Base-by-base conservation (phyloP, 2,888 invertebrate species). In the Dryadula phaetusa region DNA sequence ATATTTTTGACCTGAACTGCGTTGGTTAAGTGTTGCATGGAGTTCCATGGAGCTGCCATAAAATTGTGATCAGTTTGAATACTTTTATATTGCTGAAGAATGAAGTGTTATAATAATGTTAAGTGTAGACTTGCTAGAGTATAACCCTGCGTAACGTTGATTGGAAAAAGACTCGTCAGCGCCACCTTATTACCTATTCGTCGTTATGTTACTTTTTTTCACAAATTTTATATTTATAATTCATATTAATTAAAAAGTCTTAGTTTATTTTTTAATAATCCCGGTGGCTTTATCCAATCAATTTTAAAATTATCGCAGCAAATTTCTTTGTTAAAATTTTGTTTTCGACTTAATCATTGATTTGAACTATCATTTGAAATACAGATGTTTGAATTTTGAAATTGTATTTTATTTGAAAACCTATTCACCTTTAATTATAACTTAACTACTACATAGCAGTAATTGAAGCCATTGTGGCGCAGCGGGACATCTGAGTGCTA, bases 21-120 rank as follows among this genome's bases (percentile, higher is more conserved):
- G 84, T 87, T 85, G 88, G 86, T 75, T 84, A 83, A 87, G 87
- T 85, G 88, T 88, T 88, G 90, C 89, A 86, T 88, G 90, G 90
- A 77, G 90, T 89, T 90, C 90, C 86, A 86, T 86, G 87, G 91
- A 85, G 78, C 90, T 88, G 92, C 92, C 91, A 92, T 91, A 90
- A 87, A 83, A 84, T 85, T 92, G 91, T 92, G 92, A 92, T 92
- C 89, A 84, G 90, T 91, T 92, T 92, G 87, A 92, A 89, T 92
- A 92, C 90, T 92, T 92, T 92, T 92, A 91, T 91, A 91, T 87
- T 90, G 88, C 89, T 86, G 88, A 86, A 84, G 88, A 84, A 82
- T 86, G 85, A 84, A 85, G 80, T 83, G 84, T 86, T 86, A 82
- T 83, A 79, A 82, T 89, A 88, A 84, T 87, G 83, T 86, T 90